Evolutionary conservation across 2,888 invertebrate species (phyloP).

Genomic region (Tachina grossa): DNA sequence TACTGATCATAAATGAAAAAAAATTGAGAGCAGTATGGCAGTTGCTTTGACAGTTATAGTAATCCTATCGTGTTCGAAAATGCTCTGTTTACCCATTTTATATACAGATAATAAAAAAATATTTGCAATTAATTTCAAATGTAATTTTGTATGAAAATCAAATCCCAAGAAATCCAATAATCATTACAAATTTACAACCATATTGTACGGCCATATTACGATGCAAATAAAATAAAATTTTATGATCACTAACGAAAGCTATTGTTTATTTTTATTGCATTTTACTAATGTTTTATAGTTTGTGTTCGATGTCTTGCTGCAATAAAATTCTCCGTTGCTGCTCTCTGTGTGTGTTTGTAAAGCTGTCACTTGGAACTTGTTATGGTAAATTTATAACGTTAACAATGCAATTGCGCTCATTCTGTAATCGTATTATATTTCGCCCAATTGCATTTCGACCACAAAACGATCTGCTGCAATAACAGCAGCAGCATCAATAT

Average conservation of each 20-base stretch:
- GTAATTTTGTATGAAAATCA: background rate
- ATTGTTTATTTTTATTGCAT: constrained; percentile 60
- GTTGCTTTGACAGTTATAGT: no score
- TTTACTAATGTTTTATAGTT: constrained; percentile 31
- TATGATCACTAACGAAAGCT: constrained; percentile 59
- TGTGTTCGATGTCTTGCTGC: background rate
- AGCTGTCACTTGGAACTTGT: constrained; percentile 45
- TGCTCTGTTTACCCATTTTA: no score
- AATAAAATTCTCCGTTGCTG: background rate
- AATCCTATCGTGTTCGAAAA: no score
- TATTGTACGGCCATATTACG: constrained; percentile 45
- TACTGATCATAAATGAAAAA: no score
- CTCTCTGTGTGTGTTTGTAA: background rate
- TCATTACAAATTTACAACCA: constrained; percentile 5
- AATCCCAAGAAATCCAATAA: background rate
- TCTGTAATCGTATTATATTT: constrained; percentile 40
- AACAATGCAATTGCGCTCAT: constrained; percentile 44
- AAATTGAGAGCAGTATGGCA: no score
- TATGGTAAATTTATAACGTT: constrained; percentile 66
- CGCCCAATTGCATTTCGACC: constrained; percentile 62
- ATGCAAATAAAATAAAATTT: constrained; percentile 62
- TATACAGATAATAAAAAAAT: no score
- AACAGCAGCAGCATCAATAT: no score
- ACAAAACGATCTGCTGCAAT: constrained; percentile 56
- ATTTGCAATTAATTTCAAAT: background rate